Percentiles rank a stretch among this genome's conserved stretches.
phyloP scores from a whole-genome alignment of 1,140 invertebrate species.

The Mya arenaria region DNA sequence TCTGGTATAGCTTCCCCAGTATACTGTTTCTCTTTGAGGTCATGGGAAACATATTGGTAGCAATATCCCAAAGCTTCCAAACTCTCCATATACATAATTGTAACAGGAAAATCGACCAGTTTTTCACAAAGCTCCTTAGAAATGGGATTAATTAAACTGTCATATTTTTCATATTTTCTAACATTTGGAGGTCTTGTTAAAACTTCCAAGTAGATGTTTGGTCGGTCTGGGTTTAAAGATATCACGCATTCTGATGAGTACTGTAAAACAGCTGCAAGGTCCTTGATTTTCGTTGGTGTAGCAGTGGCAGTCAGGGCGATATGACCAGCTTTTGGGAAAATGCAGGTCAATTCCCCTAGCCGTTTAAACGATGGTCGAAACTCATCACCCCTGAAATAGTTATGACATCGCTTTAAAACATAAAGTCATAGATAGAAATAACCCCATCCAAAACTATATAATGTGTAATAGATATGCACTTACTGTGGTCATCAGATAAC shows the following conservation, averaged over 20 bases:
- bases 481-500: too few species aligned
- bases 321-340: constrained; percentile 31
- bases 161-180: constrained; percentile 53
- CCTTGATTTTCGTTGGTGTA: constrained; percentile 10
- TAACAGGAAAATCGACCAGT: constrained; percentile 38
- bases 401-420: too few species aligned
- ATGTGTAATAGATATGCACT: too few species aligned
- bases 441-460: too few species aligned
- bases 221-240: constrained; percentile 2
- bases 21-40: constrained; percentile 35
- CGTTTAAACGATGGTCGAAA: constrained; percentile 40
- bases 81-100: constrained; percentile 57
- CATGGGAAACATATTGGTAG: constrained; percentile 35
- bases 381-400: constrained; percentile 58
- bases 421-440: too few species aligned
- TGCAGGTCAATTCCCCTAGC: constrained; percentile 49
- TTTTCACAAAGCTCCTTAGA: constrained; percentile 19
- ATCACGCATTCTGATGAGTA: neutral
- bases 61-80: constrained; percentile 59
- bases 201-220: constrained; percentile 43
- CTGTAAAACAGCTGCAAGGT: constrained; percentile 15
- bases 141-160: constrained; percentile 30
- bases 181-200: constrained; percentile 40
- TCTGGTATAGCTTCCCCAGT: constrained; percentile 38
- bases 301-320: constrained; percentile 54